Percentiles rank a stretch among this genome's conserved stretches.
These are phyloP conservation scores for Tragelaphus buxtoni DNA, from an alignment of 2,113 vertebrate species.

Conservation along the genomic window DNA sequence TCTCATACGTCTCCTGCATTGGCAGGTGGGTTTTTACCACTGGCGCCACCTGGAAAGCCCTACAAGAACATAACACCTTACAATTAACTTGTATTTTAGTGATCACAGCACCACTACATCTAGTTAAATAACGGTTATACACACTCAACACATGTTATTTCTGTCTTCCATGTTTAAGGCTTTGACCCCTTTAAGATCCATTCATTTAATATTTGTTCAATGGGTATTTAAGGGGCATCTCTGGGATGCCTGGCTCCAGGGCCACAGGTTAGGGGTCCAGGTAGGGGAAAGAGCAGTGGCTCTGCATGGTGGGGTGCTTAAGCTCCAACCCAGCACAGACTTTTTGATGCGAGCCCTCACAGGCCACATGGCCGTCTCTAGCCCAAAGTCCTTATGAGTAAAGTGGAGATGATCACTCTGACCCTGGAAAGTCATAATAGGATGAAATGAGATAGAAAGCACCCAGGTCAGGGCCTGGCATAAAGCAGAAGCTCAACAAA, in stretches of 20 bases:
- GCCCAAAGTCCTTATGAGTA: not conserved
- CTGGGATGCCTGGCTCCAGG: not conserved
- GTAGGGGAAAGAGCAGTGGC: not conserved
- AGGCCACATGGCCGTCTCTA: not conserved
- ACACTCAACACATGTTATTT: not conserved
- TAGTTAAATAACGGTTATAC: not conserved
- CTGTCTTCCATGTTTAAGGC: not conserved
- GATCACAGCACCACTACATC: not conserved
- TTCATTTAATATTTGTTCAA: not conserved
- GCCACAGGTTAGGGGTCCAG: not conserved
- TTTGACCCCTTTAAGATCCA: not conserved
- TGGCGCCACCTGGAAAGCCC: not conserved
- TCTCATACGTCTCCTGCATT: not conserved
- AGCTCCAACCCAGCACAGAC: not conserved
- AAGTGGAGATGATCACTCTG: not conserved
- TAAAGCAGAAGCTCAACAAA: not conserved
- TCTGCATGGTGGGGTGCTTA: not conserved
- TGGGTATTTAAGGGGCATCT: not conserved
- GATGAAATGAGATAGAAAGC: not conserved
- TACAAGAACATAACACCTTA: not conserved
- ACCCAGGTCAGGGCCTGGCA: not conserved
- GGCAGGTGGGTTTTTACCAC: not conserved
- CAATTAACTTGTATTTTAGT: slow-evolving; percentile 15
- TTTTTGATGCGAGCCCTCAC: no score
- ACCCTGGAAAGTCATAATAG: not conserved